A percentile compares a stretch with the other conserved stretches of the same genome.
phyloP scores from a whole-genome alignment of 2,797 vertebrate genomes.

The Pantherophis vulpinus region DNA sequence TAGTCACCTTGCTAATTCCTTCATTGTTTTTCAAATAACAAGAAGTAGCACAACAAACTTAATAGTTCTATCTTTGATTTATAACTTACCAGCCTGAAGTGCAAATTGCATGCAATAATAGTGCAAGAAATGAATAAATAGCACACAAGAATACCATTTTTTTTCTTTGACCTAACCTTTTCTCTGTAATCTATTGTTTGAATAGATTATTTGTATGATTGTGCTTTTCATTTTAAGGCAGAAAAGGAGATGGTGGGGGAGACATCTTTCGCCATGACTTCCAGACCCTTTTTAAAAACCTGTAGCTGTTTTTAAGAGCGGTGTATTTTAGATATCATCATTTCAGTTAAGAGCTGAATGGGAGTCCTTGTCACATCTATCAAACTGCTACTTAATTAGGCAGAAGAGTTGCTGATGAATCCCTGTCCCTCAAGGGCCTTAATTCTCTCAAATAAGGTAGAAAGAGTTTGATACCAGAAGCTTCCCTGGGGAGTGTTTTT shows the following conservation, averaged over 20 bases:
- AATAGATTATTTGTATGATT: not conserved
- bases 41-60: not conserved
- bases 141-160: not conserved
- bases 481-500: not conserved
- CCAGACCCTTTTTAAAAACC: conserved; percentile 4
- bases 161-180: not conserved
- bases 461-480: conserved; percentile 22
- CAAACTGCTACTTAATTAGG: conserved; percentile 37
- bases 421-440: conserved; percentile 41
- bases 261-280: not conserved
- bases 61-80: not conserved
- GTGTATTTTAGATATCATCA: conserved; percentile 15
- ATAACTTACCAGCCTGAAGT: not conserved
- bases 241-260: not conserved
- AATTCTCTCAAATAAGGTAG: not conserved
- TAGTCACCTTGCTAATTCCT: not conserved
- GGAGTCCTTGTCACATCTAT: conserved; percentile 29
- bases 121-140: not conserved
- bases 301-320: not conserved
- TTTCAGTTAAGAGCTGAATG: conserved; percentile 34
- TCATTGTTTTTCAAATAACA: not conserved
- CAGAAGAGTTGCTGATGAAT: conserved; percentile 26
- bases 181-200: not conserved
- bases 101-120: not conserved
- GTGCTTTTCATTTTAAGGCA: not conserved